Percentiles rank a stretch among this genome's conserved stretches.
phyloP scores from a whole-genome alignment of 2,797 vertebrate species.

The Anniella stebbinsi region DNA sequence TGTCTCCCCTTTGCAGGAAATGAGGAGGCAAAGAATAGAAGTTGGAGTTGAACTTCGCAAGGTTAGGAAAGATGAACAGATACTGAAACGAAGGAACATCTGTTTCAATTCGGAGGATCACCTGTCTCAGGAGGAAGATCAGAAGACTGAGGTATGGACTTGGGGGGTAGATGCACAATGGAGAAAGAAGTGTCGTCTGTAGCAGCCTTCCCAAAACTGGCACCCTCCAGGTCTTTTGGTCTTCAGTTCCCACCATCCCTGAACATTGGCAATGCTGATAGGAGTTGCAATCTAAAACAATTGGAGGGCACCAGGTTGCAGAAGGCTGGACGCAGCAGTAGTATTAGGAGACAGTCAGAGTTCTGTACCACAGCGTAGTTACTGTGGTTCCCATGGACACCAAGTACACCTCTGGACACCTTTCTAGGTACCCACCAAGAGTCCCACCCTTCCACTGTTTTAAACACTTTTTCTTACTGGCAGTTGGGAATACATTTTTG shows the following conservation, averaged over 20 bases:
- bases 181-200: neutral
- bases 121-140: neutral
- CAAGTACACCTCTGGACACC: too few species aligned
- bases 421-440: too few species aligned
- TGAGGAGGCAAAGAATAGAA: constrained; percentile 82
- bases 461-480: too few species aligned
- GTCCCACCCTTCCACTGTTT: too few species aligned
- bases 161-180: neutral
- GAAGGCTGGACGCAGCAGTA: too few species aligned
- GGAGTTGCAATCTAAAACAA: neutral
- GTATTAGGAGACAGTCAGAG: neutral
- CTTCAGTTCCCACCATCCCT: neutral
- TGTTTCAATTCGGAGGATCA: constrained; percentile 27
- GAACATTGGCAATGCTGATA: neutral
- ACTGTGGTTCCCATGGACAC: too few species aligned
- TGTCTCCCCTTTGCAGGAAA: constrained; percentile 73
- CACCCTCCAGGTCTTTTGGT: neutral
- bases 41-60: constrained; percentile 87
- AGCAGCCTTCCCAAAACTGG: neutral
- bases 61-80: constrained; percentile 87
- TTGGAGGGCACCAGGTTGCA: neutral
- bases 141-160: constrained; percentile 8
- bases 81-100: constrained; percentile 88
- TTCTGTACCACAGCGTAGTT: too few species aligned
- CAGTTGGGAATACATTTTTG: too few species aligned